phyloP scores from a whole-genome alignment of 2,113 vertebrate species.

The Takifugu flavidus region DNA sequence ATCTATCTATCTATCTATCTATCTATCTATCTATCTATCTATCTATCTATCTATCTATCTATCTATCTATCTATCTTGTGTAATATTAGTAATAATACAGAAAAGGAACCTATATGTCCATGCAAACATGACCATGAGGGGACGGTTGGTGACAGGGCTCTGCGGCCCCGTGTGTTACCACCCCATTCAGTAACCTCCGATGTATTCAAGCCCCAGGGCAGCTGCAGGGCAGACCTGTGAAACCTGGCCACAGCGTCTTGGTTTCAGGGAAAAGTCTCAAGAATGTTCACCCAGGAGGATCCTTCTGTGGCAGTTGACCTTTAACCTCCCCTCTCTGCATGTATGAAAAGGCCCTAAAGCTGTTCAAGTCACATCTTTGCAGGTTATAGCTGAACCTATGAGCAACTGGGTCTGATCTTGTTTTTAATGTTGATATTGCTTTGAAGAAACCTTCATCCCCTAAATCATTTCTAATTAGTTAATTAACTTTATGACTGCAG shows the following conservation, averaged over 20 bases:
- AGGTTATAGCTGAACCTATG: constrained; percentile 38
- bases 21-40: no score
- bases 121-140: constrained; percentile 41
- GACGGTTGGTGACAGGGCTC: constrained; percentile 1
- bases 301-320: constrained; percentile 73
- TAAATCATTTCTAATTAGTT: no score
- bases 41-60: no score
- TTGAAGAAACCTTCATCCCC: no score
- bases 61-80: no score
- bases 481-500: no score
- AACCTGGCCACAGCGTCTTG: constrained; percentile 63
- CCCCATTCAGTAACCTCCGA: constrained; percentile 61
- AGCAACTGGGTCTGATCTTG: not conserved
- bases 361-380: constrained; percentile 46
- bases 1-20: no score
- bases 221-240: constrained; percentile 74
- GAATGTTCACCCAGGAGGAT: constrained; percentile 61
- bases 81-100: no score
- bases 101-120: constrained; percentile 20
- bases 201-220: constrained; percentile 76
- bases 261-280: constrained; percentile 67
- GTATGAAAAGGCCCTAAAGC: constrained; percentile 25
- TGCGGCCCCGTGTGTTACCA: constrained; percentile 32
- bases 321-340: constrained; percentile 41
- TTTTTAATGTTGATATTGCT: not conserved